Conservation (phyloP, 2,888 invertebrate species). For the Agrochola circellaris region DNA sequence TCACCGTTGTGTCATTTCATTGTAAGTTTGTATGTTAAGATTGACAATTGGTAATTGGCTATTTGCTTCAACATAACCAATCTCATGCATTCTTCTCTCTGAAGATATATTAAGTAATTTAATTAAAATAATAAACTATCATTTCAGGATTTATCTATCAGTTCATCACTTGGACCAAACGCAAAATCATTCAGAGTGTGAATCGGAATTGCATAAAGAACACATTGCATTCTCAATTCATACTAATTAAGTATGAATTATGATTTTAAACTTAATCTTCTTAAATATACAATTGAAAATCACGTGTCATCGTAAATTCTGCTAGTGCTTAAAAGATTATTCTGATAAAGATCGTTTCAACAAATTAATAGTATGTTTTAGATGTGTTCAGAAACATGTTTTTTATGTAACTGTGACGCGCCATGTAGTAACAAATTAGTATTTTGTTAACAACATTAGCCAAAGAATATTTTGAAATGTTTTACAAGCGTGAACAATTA, state of each 20-base stretch:
- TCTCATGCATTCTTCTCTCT: neutral
- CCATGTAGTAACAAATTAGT: conserved; percentile 3
- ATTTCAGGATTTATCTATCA: neutral
- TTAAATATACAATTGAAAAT: conserved; percentile 25
- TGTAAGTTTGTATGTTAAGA: neutral
- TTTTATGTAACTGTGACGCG: conserved; percentile 15
- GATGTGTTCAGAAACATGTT: conserved; percentile 21
- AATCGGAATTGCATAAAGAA: conserved; percentile 58
- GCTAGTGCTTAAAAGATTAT: neutral
- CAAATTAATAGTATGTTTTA: conserved; percentile 29
- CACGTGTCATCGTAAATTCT: conserved; percentile 20
- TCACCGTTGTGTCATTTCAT: neutral
- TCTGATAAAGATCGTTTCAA: conserved; percentile 10
- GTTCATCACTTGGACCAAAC: conserved; percentile 40
- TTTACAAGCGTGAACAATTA: conserved; percentile 1
- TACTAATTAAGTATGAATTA: conserved; percentile 35
- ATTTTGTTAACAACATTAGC: conserved; percentile 19
- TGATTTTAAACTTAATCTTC: conserved; percentile 14
- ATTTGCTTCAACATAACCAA: neutral
- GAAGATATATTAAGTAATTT: neutral
- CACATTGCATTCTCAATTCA: conserved; percentile 43
- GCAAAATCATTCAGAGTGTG: conserved; percentile 61
- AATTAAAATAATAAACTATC: neutral
- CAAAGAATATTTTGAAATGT: conserved; percentile 9
- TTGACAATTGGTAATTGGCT: neutral